Evolutionary conservation across 2,888 invertebrate genomes (phyloP).

Genomic region (Andrena camellia): DNA sequence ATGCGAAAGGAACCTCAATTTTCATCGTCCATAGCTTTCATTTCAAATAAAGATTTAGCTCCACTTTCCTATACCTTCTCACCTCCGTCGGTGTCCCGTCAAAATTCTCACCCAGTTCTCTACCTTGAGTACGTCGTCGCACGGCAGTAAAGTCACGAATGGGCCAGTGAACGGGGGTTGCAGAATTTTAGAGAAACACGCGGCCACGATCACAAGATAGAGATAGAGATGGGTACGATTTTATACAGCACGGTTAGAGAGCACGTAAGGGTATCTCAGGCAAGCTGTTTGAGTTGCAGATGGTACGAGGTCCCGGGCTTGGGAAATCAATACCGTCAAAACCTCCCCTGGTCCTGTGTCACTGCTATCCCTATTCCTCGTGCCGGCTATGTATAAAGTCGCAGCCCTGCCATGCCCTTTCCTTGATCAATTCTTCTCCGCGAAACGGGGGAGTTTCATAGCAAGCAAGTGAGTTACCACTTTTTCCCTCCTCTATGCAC

Average conservation of each 20-base stretch:
- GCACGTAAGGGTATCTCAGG: slow-evolving; percentile 59
- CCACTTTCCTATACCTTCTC: background rate
- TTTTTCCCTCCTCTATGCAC: background rate
- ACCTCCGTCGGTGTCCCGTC: background rate
- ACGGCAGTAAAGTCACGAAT: background rate
- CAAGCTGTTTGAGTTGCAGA: slow-evolving; percentile 77
- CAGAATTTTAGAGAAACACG: slow-evolving; percentile 6
- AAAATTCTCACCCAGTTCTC: background rate
- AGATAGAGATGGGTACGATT: slow-evolving; percentile 22
- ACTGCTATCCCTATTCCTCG: slow-evolving; percentile 62
- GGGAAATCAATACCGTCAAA: slow-evolving; percentile 82
- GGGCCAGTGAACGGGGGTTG: background rate
- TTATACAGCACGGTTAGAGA: slow-evolving; percentile 35
- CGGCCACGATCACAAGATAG: background rate
- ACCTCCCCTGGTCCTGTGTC: slow-evolving; percentile 75
- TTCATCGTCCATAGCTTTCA: background rate
- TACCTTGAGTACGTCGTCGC: background rate
- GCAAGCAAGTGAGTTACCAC: background rate
- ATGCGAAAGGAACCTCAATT: background rate
- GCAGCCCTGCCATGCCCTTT: background rate
- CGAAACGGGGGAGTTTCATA: background rate
- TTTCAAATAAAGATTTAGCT: background rate
- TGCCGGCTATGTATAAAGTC: slow-evolving; percentile 47
- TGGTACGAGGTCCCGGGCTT: slow-evolving; percentile 80
- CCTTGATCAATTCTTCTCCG: background rate